Conservation (phyloP, 2,888 invertebrate species). For the Oxycera nigricornis region DNA sequence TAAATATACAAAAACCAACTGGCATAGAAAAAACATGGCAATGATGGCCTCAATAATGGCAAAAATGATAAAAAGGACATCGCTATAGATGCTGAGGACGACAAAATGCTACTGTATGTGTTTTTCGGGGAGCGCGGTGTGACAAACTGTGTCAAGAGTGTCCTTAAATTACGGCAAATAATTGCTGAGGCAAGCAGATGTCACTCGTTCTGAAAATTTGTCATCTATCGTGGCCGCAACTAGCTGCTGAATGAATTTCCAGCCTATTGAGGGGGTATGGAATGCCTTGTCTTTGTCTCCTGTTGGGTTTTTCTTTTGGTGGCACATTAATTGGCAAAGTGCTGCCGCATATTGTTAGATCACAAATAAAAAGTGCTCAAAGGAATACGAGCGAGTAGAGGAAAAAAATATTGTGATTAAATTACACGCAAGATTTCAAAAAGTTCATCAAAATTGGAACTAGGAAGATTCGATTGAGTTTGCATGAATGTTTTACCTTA, state of each 20-base stretch:
- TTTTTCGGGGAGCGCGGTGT: neutral
- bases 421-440: no score
- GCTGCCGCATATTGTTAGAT: neutral
- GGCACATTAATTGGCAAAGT: neutral
- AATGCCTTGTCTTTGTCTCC: neutral
- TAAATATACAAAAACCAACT: neutral
- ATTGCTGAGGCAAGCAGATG: slow-evolving; percentile 41
- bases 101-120: neutral
- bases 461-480: no score
- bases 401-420: no score
- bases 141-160: neutral
- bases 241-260: neutral
- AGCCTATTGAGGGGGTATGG: neutral
- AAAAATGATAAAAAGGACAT: slow-evolving; percentile 37
- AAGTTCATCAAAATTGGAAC: no score
- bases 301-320: neutral
- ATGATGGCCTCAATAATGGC: slow-evolving; percentile 38
- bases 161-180: slow-evolving; percentile 37
- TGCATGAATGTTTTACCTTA: no score
- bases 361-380: no score
- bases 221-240: slow-evolving; percentile 22
- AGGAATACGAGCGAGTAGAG: no score
- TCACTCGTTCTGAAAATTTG: slow-evolving; percentile 36
- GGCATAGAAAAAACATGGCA: slow-evolving; percentile 23
- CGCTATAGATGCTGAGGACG: slow-evolving; percentile 16